Evolutionary conservation across 2,797 vertebrate species (phyloP).

Genomic region (Sebastes matsubarae): DNA sequence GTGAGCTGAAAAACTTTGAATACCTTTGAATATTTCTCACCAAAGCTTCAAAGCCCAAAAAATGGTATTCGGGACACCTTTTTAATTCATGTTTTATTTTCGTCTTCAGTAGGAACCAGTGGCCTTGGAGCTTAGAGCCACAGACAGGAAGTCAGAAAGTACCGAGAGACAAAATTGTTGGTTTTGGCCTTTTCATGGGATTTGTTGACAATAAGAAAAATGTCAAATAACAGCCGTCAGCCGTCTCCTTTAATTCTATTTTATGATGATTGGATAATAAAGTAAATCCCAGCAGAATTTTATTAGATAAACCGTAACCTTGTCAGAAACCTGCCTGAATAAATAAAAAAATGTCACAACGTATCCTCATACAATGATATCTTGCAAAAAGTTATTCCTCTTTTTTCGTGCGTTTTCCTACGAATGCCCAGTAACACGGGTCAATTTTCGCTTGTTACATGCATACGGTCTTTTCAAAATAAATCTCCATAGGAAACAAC

Average conservation of each 20-base stretch:
- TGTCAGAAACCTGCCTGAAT: neutral
- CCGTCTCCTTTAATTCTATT: neutral
- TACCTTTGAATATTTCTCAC: too few relatives aligned
- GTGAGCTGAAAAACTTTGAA: too few relatives aligned
- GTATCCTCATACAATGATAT: too few relatives aligned
- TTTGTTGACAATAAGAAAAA: neutral
- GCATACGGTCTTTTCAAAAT: neutral
- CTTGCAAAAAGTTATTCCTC: too few relatives aligned
- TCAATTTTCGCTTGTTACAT: neutral
- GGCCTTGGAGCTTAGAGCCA: neutral
- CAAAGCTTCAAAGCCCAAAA: too few relatives aligned
- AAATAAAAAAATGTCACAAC: too few relatives aligned
- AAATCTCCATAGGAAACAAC: neutral
- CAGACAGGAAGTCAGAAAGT: neutral
- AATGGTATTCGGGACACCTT: too few relatives aligned
- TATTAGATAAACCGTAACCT: neutral
- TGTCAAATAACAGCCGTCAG: neutral
- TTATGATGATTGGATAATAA: neutral
- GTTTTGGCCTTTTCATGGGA: neutral
- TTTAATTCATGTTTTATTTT: too few relatives aligned
- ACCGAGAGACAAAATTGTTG: neutral
- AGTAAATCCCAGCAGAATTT: neutral
- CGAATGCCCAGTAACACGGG: too few relatives aligned
- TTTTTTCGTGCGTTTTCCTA: too few relatives aligned
- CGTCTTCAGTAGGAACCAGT: neutral